These are phyloP conservation scores for Toxotes chatareus DNA, from an alignment of 2,113 vertebrate genomes.

Conservation along the genomic window DNA sequence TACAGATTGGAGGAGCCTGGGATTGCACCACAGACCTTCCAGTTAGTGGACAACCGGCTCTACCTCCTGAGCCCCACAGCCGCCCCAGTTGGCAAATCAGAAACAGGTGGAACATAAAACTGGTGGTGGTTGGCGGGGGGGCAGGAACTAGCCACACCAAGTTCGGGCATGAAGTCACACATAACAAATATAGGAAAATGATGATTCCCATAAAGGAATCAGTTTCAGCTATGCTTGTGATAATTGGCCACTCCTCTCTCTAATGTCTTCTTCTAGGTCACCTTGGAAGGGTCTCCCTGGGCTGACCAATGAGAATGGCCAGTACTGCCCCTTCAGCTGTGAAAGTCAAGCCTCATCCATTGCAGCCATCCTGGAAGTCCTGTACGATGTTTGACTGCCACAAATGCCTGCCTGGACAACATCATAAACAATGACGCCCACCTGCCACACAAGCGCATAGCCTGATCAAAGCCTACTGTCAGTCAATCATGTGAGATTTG, in stretches of 20 bases:
- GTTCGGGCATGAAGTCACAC: too few relatives aligned
- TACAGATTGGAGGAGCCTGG: too few relatives aligned
- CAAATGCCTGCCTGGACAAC: too few relatives aligned
- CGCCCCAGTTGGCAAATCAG: too few relatives aligned
- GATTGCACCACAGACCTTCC: too few relatives aligned
- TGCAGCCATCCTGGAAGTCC: conserved; percentile 86
- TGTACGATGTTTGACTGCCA: conserved; percentile 84
- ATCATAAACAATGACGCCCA: background rate
- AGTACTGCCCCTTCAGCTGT: conserved; percentile 91
- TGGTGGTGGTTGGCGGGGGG: too few relatives aligned
- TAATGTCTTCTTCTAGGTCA: conserved; percentile 79
- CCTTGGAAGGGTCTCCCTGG: conserved; percentile 93
- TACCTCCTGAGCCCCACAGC: too few relatives aligned
- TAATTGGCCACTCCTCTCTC: background rate
- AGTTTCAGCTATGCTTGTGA: background rate
- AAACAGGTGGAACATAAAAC: too few relatives aligned
- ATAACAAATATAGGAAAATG: too few relatives aligned
- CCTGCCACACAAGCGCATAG: background rate
- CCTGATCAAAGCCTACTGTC: background rate
- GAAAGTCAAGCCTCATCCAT: conserved; percentile 92
- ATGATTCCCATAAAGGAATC: background rate
- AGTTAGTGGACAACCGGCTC: too few relatives aligned
- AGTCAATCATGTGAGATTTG: background rate
- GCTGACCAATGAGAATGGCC: conserved; percentile 91
- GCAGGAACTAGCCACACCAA: too few relatives aligned